Evolutionary conservation across 2,888 invertebrate genomes (phyloP).

Genomic region (Andrena dorsata): DNA sequence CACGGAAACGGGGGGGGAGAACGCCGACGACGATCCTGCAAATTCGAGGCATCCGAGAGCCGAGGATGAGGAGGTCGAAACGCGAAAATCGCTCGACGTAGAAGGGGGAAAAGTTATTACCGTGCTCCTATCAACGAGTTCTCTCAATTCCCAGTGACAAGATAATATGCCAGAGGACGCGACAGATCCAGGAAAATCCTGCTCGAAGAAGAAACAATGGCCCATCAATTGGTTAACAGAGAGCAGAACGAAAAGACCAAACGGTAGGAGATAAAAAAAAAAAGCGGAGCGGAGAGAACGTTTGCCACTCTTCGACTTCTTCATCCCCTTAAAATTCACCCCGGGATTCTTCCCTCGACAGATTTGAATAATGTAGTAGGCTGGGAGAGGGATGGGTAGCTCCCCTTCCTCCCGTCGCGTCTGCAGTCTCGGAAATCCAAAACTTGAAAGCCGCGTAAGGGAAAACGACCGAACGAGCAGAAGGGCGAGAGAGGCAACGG

Average conservation of each 20-base stretch:
- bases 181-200: too few species aligned
- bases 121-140: too few species aligned
- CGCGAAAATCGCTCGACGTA: conserved; percentile 15
- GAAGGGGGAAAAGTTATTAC: too few species aligned
- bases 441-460: conserved; percentile 54
- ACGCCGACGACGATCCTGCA: too few species aligned
- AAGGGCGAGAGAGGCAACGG: conserved; percentile 9
- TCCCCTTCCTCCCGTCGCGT: conserved; percentile 3
- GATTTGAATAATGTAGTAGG: conserved; percentile 74
- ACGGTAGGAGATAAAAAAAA: neutral
- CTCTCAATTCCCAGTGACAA: too few species aligned
- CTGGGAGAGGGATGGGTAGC: conserved; percentile 46
- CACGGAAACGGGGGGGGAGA: too few species aligned
- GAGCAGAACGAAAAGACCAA: neutral
- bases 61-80: too few species aligned
- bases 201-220: too few species aligned
- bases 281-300: conserved; percentile 19
- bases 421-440: conserved; percentile 58
- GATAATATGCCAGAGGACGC: too few species aligned
- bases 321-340: conserved; percentile 73
- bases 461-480: conserved; percentile 4
- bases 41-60: too few species aligned
- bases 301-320: conserved; percentile 63
- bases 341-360: conserved; percentile 65
- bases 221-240: neutral